Base-by-base conservation (phyloP, 2,113 vertebrate genomes). In the Pterocles gutturalis region DNA sequence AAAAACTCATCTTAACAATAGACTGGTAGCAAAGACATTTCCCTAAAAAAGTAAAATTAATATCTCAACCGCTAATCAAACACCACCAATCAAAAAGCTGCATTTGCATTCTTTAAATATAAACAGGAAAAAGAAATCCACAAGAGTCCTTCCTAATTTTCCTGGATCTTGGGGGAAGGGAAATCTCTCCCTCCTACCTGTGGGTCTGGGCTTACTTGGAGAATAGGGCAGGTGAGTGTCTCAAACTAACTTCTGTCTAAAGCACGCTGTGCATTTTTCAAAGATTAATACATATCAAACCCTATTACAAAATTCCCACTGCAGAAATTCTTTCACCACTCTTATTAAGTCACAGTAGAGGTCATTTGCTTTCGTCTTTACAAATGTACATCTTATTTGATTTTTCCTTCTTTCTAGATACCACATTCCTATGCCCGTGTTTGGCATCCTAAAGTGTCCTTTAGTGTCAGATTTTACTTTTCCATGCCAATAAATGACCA, bases 401-500 rank as follows among this genome's bases (percentile, higher is more conserved):
- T 81, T 87, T 77, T 70, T 61, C 34, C 24, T 86, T n/a, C n/a
- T 77, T 96, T 83, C 26, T 51, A 81, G 24, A 31, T 71, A 81
- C 21, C 22, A 26, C 38, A 64, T 79, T 84, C 48, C 53, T 67
- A 20, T 54, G 81, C 11, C 46, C 54, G 28, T 45, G 36, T 62
- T 62, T 81, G 36, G 49, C 33, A 86, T 80, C 60, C 55, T 70
- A 18, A 90, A 72, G 17, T 17, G 61, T 49, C 38, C 61, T 87
- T 91, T 79, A 67, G 34, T 53, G 43, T 75, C 81, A 87, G 51
- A 75, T 93, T 89, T 91, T 67, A 65, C 45, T 95, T 91, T 75
- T 71, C 69, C 46, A 33, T 58, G 36, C 16, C 71, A 92, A n/a
- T 76, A 76, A 88, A 67, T 34, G 12, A 85, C 53, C 6, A n/a